Evolutionary conservation across 1,140 invertebrate species (phyloP), one percentile per base, ranked within the genome.

Genomic region (Apis florea): DNA sequence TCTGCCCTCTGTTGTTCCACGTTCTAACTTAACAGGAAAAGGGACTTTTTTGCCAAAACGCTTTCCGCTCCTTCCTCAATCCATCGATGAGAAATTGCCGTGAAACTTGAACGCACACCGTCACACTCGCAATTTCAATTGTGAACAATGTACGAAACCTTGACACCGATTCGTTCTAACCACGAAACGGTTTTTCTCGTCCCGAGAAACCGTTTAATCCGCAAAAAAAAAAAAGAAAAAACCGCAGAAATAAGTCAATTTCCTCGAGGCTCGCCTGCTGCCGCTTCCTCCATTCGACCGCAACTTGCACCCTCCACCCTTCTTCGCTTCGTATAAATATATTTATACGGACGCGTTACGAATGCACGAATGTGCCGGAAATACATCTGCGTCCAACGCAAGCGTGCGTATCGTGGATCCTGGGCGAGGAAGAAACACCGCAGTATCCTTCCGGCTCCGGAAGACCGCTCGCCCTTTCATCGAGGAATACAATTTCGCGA

Each of bases 391-490:
- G 70, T 71, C 67, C 40, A 40, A 56, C 26, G 59, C 59, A 26
- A 75, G 21, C 66, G 59, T 61, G 73, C 63, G 61, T 21, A 31
- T 40, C 19, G 63, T 40, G 17, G 40, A 19, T 70, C 49, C 51
- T 56, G 12, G 51, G 54, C 70, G 40, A 72, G 59, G 51, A 76
- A 74, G 64, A 84, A 84, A 72, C 74, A 87, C 86, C 86, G 68
- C 86, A 87, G 82, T 87, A 85, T 88, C 85, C 86, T 87, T 88
- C 86, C 83, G 85, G 85, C 51, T 66, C 47, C 71, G 49, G 54
- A 21, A 61, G 63, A n/a, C 69, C 24, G 78, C 53, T 8, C 73
- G 49, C 31, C 67, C 66, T 71, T 49, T 71, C 69, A 56, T 54
- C 70, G 68, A 47, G n/a, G n/a, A n/a, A n/a, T n/a, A n/a, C n/a